Conservation (phyloP, 2,888 invertebrate species). For the Callyntrura sp. region DNA sequence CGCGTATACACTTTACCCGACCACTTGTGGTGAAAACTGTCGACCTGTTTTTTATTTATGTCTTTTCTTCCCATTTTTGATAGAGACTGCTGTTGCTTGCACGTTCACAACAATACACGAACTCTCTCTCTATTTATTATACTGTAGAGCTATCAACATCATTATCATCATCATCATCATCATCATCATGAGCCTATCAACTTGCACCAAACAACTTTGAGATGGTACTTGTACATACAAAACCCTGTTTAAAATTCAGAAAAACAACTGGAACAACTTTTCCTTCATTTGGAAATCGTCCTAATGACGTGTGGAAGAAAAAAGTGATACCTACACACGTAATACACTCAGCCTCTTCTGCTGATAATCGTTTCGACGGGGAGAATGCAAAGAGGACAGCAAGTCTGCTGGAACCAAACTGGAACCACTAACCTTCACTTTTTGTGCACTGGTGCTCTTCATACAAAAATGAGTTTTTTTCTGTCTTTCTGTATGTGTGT, state of each 20-base stretch:
- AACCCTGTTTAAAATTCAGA: conserved; percentile 54
- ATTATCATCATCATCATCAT: not conserved
- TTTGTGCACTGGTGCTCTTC: no score
- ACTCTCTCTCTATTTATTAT: not conserved
- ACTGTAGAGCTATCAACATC: no score
- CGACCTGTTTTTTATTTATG: conserved; percentile 46
- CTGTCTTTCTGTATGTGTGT: no score
- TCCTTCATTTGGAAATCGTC: conserved; percentile 59
- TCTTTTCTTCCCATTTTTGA: not conserved
- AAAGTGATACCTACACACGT: conserved; percentile 5
- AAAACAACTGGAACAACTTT: conserved; percentile 52
- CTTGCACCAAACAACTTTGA: not conserved
- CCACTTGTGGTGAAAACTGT: conserved; percentile 54
- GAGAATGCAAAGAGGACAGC: conserved; percentile 54
- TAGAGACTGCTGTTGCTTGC: not conserved
- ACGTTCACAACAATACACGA: not conserved
- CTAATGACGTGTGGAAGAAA: conserved; percentile 35
- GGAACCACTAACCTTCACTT: conserved; percentile 22
- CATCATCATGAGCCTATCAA: not conserved
- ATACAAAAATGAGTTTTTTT: no score
- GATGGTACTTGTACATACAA: conserved; percentile 1
- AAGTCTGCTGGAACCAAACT: conserved; percentile 71
- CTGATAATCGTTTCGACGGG: no score
- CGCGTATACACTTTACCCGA: no score
- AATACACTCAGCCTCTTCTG: no score